Conservation (phyloP, 92 coral and sea anemone species). For the Parazoanthus darwini region DNA sequence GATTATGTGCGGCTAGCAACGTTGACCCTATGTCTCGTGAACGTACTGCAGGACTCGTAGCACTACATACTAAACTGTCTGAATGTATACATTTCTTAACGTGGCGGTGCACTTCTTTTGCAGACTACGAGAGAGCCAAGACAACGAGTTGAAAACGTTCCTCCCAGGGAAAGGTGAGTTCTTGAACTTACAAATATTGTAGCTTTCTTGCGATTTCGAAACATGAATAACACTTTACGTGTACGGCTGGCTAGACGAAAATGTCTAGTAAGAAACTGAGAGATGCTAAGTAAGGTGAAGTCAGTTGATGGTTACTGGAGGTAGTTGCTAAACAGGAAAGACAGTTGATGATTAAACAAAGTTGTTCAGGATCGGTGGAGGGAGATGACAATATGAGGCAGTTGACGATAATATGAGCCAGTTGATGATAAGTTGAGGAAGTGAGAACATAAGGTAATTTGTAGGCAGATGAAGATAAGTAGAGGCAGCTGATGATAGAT, state of each 20-base stretch:
- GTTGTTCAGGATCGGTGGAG: neutral
- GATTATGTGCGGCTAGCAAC: too few species aligned
- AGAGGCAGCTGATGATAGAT: neutral
- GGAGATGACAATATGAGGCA: too few species aligned
- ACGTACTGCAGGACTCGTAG: too few species aligned
- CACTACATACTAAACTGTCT: too few species aligned
- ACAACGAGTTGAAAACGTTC: slow-evolving; percentile 64
- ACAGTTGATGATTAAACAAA: neutral
- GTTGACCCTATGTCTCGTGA: too few species aligned
- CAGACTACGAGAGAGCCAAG: slow-evolving; percentile 50
- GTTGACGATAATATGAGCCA: too few species aligned
- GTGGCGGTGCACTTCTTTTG: neutral
- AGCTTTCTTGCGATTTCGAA: neutral
- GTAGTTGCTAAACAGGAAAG: neutral
- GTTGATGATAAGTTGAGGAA: too few species aligned
- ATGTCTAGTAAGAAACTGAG: neutral
- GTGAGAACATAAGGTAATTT: too few species aligned
- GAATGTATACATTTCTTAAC: too few species aligned
- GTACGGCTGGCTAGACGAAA: too few species aligned
- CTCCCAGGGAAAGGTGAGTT: slow-evolving; percentile 74
- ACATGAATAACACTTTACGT: neutral
- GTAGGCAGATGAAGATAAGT: too few species aligned
- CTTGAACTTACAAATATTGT: neutral
- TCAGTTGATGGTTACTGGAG: neutral
- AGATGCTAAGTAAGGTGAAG: neutral